phyloP scores from a whole-genome alignment of 53 echinoderm and acorn worm species.

The Holothuria leucospilota region DNA sequence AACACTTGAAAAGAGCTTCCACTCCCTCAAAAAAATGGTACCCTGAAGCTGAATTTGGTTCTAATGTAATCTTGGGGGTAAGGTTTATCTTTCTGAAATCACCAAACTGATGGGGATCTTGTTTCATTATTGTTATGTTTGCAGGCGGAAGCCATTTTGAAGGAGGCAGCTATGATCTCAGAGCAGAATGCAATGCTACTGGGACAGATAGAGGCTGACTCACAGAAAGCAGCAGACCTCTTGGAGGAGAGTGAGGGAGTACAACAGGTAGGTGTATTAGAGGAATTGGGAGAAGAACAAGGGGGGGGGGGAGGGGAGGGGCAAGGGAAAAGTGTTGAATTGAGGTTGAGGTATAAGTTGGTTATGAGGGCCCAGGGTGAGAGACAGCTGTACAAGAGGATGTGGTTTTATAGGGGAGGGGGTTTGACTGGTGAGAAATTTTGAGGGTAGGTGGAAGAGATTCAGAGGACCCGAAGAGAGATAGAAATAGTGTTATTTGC shows the following conservation, averaged over 20 bases:
- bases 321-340: not conserved
- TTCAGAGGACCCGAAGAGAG: too few relatives aligned
- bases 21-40: too few relatives aligned
- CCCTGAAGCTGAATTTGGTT: too few relatives aligned
- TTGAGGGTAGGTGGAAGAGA: too few relatives aligned
- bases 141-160: slow-evolving; percentile 76
- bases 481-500: too few relatives aligned
- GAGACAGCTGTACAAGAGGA: too few relatives aligned
- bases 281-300: not conserved
- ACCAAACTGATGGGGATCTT: not conserved
- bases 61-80: too few relatives aligned
- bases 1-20: too few relatives aligned
- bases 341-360: not conserved
- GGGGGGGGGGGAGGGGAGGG: not conserved
- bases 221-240: slow-evolving; percentile 66
- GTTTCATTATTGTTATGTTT: not conserved
- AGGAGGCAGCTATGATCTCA: slow-evolving; percentile 67
- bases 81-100: not conserved
- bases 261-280: slow-evolving; percentile 68
- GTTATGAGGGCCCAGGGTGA: too few relatives aligned
- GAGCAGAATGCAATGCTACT: slow-evolving; percentile 71
- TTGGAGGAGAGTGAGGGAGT: slow-evolving; percentile 71
- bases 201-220: slow-evolving; percentile 76
- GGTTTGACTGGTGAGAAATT: too few relatives aligned
- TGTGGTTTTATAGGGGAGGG: too few relatives aligned